Base-by-base conservation (phyloP, 2,797 vertebrate genomes). In the Trachurus trachurus region DNA sequence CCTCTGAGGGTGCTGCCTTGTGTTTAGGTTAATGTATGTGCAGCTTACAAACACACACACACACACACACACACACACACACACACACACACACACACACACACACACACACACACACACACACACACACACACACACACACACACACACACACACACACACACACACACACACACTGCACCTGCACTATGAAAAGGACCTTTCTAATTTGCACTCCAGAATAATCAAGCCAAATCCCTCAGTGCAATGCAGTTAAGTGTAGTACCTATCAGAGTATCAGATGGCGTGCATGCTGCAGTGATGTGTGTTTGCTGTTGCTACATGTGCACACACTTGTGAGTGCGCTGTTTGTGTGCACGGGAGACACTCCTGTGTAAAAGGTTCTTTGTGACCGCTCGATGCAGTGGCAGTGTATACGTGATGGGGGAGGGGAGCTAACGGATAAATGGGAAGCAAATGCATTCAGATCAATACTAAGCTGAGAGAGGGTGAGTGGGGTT, bases 361-460 rank as follows among this genome's bases (percentile, higher is more conserved):
- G 59, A 89, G 83, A 92, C 87, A 87, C 84, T 92, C 79, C 76
- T 78, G 84, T 78, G 82, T 90, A 88, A 93, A 91, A 93, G 91
- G 82, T 89, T 93, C 90, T 95, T 95, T 95, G 93, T 95, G 93
- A 89, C 91, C 85, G 69, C 80, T 92, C 82, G 86, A 92, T 91
- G 92, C 91, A 83, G 88, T 85, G 89, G 89, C 84, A 80, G 83
- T 71, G 78, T 76, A 78, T 80, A 79, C 60, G 81, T 61, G 86
- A 81, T 84, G 86, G 85, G 88, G 85, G 83, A 78, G 77, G 87
- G 81, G 77, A 77, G 70, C 69, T 85, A 80, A 82, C 82, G 71
- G 87, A 95, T 94, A 95, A 95, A 95, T 95, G 91, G 93, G 90
- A 94, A 82, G 93, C 94, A 96, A 96, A 95, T 95, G 93, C 91